Evolutionary conservation across 2,888 invertebrate genomes (phyloP).

Genomic region (Nymphalis urticae): DNA sequence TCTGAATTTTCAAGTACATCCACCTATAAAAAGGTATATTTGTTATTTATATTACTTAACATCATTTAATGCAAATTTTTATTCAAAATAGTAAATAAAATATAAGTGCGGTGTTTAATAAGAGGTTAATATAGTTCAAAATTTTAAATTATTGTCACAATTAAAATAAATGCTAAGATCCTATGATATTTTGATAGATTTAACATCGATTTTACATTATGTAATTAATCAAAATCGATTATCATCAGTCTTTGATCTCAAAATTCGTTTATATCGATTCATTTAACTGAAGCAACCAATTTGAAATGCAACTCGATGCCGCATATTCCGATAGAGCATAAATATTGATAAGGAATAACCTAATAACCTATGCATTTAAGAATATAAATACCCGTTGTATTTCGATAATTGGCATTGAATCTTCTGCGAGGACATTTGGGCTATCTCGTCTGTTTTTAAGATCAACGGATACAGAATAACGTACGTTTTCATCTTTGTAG

Average conservation of each 20-base stretch:
- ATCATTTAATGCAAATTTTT: neutral
- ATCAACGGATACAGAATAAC: conserved; percentile 68
- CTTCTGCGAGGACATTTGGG: conserved; percentile 49
- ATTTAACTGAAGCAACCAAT: conserved; percentile 3
- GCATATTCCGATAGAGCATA: neutral
- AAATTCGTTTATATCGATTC: conserved; percentile 15
- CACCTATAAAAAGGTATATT: conserved; percentile 52
- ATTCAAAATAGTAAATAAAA: neutral
- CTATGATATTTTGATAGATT: neutral
- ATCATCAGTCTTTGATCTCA: neutral
- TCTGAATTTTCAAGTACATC: conserved; percentile 60
- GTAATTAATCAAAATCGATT: neutral
- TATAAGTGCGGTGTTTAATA: neutral
- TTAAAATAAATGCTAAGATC: neutral
- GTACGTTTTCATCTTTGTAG: conserved; percentile 66
- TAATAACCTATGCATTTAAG: conserved; percentile 48
- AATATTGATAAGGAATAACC: conserved; percentile 21
- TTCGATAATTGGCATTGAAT: conserved; percentile 63
- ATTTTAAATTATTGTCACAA: neutral
- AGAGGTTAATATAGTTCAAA: neutral
- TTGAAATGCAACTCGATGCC: conserved; percentile 14
- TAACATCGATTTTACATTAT: neutral
- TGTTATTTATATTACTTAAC: neutral
- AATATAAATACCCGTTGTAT: conserved; percentile 67
- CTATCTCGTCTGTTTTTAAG: conserved; percentile 49